Percentiles rank a stretch among this genome's conserved stretches.
Evolutionary conservation across 2,797 vertebrate species (phyloP).

Genomic region (Leucoraja ocellata): DNA sequence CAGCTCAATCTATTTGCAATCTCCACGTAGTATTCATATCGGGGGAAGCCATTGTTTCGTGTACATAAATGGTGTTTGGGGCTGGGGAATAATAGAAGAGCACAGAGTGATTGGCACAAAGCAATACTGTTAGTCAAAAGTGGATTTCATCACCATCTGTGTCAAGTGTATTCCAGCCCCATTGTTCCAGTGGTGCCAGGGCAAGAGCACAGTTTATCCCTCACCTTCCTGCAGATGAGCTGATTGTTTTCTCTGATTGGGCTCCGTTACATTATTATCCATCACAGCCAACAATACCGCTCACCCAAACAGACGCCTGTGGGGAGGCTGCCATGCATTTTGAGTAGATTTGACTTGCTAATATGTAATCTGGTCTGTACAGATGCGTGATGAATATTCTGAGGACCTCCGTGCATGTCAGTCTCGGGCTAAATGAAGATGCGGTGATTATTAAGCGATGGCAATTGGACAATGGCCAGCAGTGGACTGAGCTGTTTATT

Average conservation of each 20-base stretch:
- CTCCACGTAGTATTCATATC: slow-evolving; percentile 68
- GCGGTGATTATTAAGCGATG: slow-evolving; percentile 75
- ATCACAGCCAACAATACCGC: slow-evolving; percentile 59
- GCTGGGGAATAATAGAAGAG: slow-evolving; percentile 62
- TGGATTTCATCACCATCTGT: slow-evolving; percentile 86
- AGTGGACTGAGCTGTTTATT: slow-evolving; percentile 60
- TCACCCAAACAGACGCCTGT: slow-evolving; percentile 60
- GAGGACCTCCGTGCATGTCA: slow-evolving; percentile 58
- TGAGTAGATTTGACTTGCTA: slow-evolving; percentile 63
- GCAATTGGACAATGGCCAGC: slow-evolving; percentile 76
- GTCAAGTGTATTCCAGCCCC: slow-evolving; percentile 66
- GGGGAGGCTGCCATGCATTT: slow-evolving; percentile 54
- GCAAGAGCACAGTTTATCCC: slow-evolving; percentile 54
- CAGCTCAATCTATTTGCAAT: slow-evolving; percentile 99
- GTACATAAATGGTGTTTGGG: slow-evolving; percentile 76
- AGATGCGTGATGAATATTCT: slow-evolving; percentile 73
- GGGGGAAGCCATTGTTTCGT: slow-evolving; percentile 75
- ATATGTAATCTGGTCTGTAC: slow-evolving; percentile 67
- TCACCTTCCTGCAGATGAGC: slow-evolving; percentile 68
- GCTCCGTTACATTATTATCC: slow-evolving; percentile 65
- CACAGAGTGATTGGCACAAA: slow-evolving; percentile 81
- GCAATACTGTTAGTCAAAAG: slow-evolving; percentile 82
- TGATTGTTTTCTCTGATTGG: slow-evolving; percentile 76
- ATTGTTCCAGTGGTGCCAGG: slow-evolving; percentile 62
- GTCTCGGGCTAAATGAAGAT: slow-evolving; percentile 73